Conservation (phyloP, 1,140 invertebrate genomes). For the Ganaspis sp. region DNA sequence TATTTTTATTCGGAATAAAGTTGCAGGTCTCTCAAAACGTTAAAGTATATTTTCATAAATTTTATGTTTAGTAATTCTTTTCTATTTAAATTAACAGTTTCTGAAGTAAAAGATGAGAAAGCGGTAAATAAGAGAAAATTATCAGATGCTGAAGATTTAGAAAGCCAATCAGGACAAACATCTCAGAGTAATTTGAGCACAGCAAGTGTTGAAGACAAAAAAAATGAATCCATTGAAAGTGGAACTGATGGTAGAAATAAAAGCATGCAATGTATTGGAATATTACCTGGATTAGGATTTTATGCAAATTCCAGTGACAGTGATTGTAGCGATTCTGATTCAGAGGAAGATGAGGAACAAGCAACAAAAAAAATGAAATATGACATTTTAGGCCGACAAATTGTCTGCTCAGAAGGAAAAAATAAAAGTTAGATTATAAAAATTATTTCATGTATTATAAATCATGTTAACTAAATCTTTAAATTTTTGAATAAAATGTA, state of each 20-base stretch:
- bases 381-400: conserved; percentile 79
- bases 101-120: neutral
- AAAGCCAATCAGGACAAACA: neutral
- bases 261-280: conserved; percentile 81
- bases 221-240: conserved; percentile 6
- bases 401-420: conserved; percentile 44
- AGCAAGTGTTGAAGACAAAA: neutral
- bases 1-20: too few species aligned
- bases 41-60: too few species aligned
- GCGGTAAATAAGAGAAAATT: neutral
- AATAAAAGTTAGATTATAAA: conserved; percentile 1
- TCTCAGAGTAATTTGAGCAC: neutral
- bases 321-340: conserved; percentile 74
- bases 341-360: conserved; percentile 78
- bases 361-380: conserved; percentile 66
- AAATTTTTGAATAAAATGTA: neutral
- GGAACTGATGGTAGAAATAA: conserved; percentile 56
- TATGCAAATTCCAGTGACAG: conserved; percentile 85
- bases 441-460: neutral
- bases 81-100: neutral
- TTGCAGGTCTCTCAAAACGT: too few species aligned
- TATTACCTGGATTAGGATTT: conserved; percentile 85
- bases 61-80: too few species aligned
- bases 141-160: neutral
- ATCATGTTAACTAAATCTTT: neutral